Base-by-base conservation (phyloP, 2,888 invertebrate genomes). In the Epinotia bilunana region DNA sequence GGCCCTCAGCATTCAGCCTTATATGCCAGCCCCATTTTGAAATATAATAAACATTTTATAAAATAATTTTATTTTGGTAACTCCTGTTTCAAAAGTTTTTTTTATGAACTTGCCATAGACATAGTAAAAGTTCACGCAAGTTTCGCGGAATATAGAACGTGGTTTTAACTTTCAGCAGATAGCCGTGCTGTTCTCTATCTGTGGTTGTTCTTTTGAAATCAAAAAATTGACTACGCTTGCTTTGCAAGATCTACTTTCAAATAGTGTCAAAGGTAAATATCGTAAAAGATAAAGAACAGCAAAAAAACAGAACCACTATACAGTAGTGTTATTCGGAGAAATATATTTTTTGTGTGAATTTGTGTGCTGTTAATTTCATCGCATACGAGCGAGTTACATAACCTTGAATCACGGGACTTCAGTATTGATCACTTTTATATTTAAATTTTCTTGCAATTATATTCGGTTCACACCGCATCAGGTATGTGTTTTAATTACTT, bases 341-440 rank as follows among this genome's bases (percentile, higher is more conserved):
- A 67, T 28, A 33, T 28, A 62, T 72, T 72, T 72, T 67, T 49
- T 61, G 60, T 57, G 75, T 75, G 57, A 67, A 61, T 72, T 57
- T 72, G 61, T 75, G 85, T 84, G 82, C 81, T 82, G 83, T 82
- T 28, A 81, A 83, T 83, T 84, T 82, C 79, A 85, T 84, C 88
- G 84, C 81, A 81, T 84, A 82, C 80, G 85, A 90, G 89, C 86
- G 89, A 88, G 91, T 94, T 94, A 94, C 90, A 93, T 94, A 94
- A 94, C 94, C 94, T 94, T 94, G 93, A 93, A 93, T 93, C 93
- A 93, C 93, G 92, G 89, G 93, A 92, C 90, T 88, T 86, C 82
- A 84, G 87, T 92, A 92, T 91, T 91, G 92, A 93, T 93, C 86
- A 88, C 81, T 58, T 73, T 33, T 55, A 67, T 80, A 81, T 80